phyloP scores from a whole-genome alignment of 2,888 invertebrate species.

The Tricholauxania praeusta region DNA sequence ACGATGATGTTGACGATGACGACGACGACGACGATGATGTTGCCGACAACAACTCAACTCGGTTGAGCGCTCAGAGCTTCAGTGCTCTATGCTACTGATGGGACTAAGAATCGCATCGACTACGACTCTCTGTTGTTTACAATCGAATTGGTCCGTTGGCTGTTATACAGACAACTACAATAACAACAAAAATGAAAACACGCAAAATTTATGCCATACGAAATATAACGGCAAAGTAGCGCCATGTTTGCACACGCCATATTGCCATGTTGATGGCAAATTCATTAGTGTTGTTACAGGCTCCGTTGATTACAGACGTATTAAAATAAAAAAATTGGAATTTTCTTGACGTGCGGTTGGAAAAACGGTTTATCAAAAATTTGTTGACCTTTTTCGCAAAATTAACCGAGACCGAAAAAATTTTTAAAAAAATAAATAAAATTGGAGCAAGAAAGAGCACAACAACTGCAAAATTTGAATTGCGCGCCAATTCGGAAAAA shows the following conservation, averaged over 20 bases:
- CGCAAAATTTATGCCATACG: slow-evolving; percentile 26
- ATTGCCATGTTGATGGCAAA: slow-evolving; percentile 52
- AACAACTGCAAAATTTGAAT: slow-evolving; percentile 19
- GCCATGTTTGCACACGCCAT: slow-evolving; percentile 50
- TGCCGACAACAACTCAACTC: slow-evolving; percentile 19
- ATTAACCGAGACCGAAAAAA: not conserved
- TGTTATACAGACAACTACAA: slow-evolving; percentile 31
- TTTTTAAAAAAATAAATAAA: not conserved
- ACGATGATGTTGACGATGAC: slow-evolving; percentile 7
- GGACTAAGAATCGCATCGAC: slow-evolving; percentile 5
- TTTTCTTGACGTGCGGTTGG: slow-evolving; percentile 11
- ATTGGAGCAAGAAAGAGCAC: not conserved
- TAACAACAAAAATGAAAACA: slow-evolving; percentile 22
- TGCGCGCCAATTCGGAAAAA: slow-evolving; percentile 7
- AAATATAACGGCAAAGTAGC: slow-evolving; percentile 42
- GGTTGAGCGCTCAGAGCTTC: not conserved
- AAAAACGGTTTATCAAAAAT: too few relatives aligned
- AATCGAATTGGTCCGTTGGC: slow-evolving; percentile 30
- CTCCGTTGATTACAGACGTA: slow-evolving; percentile 66
- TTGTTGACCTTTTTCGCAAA: too few relatives aligned
- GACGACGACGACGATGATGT: not conserved
- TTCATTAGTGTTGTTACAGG: slow-evolving; percentile 67
- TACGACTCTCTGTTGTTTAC: slow-evolving; percentile 35
- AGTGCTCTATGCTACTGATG: not conserved
- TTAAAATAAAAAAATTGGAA: slow-evolving; percentile 39